Evolutionary conservation across 2,797 vertebrate genomes (phyloP).

Genomic region (Mionectes olivaceus): DNA sequence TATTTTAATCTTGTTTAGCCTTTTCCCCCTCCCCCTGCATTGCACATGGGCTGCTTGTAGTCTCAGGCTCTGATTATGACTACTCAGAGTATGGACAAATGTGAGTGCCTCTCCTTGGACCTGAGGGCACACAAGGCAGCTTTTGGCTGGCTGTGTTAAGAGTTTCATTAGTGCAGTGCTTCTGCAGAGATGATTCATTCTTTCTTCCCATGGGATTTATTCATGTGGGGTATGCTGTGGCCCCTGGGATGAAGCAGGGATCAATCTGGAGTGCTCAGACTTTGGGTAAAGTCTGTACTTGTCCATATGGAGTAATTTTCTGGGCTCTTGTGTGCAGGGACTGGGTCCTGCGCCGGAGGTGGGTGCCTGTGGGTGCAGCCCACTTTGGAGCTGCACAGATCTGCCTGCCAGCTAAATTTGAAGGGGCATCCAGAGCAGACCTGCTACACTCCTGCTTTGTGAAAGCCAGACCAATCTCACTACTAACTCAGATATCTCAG

Average conservation of each 20-base stretch:
- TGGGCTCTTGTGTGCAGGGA: neutral
- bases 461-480: neutral
- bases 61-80: neutral
- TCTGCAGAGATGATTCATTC: neutral
- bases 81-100: neutral
- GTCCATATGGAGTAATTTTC: neutral
- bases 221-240: neutral
- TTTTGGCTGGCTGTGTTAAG: neutral
- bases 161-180: neutral
- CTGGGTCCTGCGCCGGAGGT: neutral
- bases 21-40: neutral
- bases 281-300: neutral
- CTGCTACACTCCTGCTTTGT: neutral
- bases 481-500: neutral
- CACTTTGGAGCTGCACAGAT: neutral
- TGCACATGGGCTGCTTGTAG: neutral
- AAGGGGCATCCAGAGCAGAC: neutral
- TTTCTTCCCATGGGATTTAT: neutral
- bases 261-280: neutral
- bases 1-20: neutral
- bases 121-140: rapidly evolving
- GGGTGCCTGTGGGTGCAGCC: neutral
- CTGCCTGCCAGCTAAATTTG: neutral
- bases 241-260: neutral
- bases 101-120: rapidly evolving